A percentile compares a stretch with the other conserved stretches of the same genome.
phyloP scores from a whole-genome alignment of 2,113 vertebrate genomes.

The Sorex araneus region DNA sequence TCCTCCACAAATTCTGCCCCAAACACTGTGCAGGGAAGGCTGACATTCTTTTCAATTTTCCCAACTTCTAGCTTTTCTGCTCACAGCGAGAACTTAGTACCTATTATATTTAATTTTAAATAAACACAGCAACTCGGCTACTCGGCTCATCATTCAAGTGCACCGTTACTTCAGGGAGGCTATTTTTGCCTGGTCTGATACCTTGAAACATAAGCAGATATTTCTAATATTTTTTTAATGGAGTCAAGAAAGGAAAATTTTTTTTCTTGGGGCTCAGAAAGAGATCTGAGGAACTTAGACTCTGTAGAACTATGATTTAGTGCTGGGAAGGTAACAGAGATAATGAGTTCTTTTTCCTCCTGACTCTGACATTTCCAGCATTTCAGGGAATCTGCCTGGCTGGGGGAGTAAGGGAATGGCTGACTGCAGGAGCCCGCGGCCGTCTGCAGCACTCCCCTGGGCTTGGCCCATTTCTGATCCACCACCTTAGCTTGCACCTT shows the following conservation, averaged over 20 bases:
- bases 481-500: too few species aligned
- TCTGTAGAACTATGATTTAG: neutral
- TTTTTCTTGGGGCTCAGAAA: neutral
- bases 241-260: neutral
- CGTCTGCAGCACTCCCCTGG: neutral
- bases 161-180: neutral
- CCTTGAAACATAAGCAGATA: neutral
- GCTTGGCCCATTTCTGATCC: neutral
- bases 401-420: fast-evolving
- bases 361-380: conserved; percentile 1
- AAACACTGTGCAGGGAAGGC: neutral
- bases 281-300: neutral
- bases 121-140: neutral
- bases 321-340: neutral
- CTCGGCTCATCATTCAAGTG: too few species aligned
- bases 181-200: neutral
- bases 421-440: neutral
- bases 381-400: neutral
- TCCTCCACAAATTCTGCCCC: neutral
- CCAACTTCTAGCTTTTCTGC: neutral
- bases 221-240: neutral
- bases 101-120: conserved; percentile 20
- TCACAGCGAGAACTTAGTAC: neutral
- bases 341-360: neutral
- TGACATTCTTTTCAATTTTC: neutral